A percentile compares a stretch with the other conserved stretches of the same genome.
Evolutionary conservation across 2,888 invertebrate genomes (phyloP).

Genomic region (Hofmannophila pseudospretella): DNA sequence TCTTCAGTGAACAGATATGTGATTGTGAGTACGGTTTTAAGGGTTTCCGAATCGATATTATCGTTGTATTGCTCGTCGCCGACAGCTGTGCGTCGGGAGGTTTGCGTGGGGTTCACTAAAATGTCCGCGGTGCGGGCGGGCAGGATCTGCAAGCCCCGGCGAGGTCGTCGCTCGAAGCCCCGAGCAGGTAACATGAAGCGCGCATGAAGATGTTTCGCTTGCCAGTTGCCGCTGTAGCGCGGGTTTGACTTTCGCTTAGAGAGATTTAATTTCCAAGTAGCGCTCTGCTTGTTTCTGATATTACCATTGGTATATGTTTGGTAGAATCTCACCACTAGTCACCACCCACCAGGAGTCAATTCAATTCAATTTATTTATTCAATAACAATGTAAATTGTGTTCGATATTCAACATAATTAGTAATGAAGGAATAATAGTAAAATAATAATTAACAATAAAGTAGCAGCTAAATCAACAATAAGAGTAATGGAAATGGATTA

Average conservation of each 20-base stretch:
- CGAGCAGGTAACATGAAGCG: slow-evolving; percentile 59
- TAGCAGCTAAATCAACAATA: too few species aligned
- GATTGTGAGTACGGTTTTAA: slow-evolving; percentile 53
- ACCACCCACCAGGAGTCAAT: too few species aligned
- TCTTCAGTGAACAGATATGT: slow-evolving; percentile 19
- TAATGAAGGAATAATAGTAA: too few species aligned
- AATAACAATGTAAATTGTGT: too few species aligned
- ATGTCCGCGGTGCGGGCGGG: slow-evolving; percentile 66
- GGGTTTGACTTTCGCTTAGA: slow-evolving; percentile 50
- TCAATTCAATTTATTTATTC: too few species aligned
- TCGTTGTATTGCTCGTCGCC: too few species aligned
- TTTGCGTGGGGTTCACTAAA: slow-evolving; percentile 19
- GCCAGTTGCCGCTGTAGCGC: slow-evolving; percentile 24
- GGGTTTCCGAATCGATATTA: slow-evolving; percentile 41
- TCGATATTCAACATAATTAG: too few species aligned
- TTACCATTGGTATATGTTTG: background rate
- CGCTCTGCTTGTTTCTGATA: slow-evolving; percentile 12
- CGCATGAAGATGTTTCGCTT: slow-evolving; percentile 50
- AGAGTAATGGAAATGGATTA: too few species aligned
- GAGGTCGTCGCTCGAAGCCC: slow-evolving; percentile 52
- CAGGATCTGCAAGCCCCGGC: slow-evolving; percentile 60
- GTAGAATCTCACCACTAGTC: background rate
- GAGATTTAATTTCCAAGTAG: slow-evolving; percentile 30
- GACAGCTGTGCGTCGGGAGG: slow-evolving; percentile 14
- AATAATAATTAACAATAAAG: too few species aligned